Percentiles rank a stretch among this genome's conserved stretches.
Conservation (phyloP, 2,113 vertebrate genomes). For the Himantopus leucocephalus region DNA sequence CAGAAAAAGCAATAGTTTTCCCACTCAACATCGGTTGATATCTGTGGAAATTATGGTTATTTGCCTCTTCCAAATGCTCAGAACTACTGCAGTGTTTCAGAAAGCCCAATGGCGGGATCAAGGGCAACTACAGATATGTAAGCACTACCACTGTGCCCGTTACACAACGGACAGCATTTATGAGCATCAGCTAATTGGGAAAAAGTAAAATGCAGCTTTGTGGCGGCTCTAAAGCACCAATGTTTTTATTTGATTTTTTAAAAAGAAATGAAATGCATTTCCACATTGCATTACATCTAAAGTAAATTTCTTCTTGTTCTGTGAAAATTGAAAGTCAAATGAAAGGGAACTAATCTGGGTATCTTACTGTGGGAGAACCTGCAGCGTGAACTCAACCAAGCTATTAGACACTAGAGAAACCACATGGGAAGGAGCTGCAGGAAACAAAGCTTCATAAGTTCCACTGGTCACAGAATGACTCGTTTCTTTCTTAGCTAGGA, state of each 20-base stretch:
- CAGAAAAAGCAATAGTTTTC: neutral
- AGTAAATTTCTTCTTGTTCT: conserved; percentile 7
- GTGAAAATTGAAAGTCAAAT: conserved; percentile 46
- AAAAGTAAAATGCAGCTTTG: neutral
- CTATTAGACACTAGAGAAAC: conserved; percentile 51
- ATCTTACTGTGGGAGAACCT: conserved; percentile 48
- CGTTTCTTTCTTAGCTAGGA: conserved; percentile 19
- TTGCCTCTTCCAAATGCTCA: neutral
- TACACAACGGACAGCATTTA: neutral
- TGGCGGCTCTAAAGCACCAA: neutral
- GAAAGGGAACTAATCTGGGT: conserved; percentile 50
- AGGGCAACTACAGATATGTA: neutral
- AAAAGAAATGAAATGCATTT: neutral
- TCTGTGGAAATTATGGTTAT: neutral
- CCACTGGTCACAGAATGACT: conserved; percentile 52
- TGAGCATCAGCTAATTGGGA: neutral
- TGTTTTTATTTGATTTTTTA: neutral
- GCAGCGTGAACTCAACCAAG: conserved; percentile 23
- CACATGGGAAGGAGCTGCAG: conserved; percentile 44
- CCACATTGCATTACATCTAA: neutral
- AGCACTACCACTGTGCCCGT: neutral
- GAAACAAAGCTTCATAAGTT: conserved; percentile 27
- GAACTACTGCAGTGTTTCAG: neutral
- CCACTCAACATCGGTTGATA: neutral
- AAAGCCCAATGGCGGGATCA: neutral